Percentiles rank a stretch among this genome's conserved stretches.
Conservation (phyloP, 2,797 vertebrate genomes). For the Amblyopsis hoosieri region DNA sequence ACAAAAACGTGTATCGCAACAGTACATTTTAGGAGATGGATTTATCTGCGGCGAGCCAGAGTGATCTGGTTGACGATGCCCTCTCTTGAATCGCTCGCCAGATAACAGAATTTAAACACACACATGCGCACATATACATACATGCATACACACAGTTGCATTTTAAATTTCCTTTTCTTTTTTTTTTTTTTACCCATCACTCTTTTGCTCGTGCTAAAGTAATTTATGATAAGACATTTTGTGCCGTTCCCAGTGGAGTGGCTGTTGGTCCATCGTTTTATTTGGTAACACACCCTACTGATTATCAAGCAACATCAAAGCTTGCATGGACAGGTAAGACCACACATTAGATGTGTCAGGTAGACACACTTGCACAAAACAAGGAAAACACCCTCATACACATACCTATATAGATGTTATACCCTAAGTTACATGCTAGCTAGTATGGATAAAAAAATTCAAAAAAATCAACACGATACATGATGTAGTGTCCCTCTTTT, state of each 20-base stretch:
- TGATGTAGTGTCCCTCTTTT: conserved; percentile 74
- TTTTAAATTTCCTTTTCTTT: conserved; percentile 1
- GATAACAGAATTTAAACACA: conserved; percentile 40
- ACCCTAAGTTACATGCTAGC: conserved; percentile 75
- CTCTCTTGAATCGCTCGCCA: conserved; percentile 63
- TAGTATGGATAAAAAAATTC: conserved; percentile 68
- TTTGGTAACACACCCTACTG: conserved; percentile 67
- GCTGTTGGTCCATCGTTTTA: conserved; percentile 65
- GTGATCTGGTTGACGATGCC: conserved; percentile 55
- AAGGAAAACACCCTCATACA: conserved; percentile 28
- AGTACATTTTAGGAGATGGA: conserved; percentile 65
- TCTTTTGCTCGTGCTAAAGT: conserved; percentile 71
- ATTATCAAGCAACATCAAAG: conserved; percentile 24
- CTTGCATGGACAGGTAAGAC: conserved; percentile 40
- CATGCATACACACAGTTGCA: conserved; percentile 12
- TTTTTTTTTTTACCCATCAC: conserved; percentile 68
- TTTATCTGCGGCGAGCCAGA: conserved; percentile 63
- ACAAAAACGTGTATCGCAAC: conserved; percentile 66
- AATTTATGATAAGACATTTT: conserved; percentile 27
- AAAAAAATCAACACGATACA: conserved; percentile 66
- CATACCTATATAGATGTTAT: conserved; percentile 66
- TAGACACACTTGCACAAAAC: conserved; percentile 11
- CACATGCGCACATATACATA: conserved; percentile 25
- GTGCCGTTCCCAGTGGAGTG: conserved; percentile 72
- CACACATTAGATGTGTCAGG: conserved; percentile 28